Evolutionary conservation across 2,888 invertebrate species (phyloP).

Genomic region (Ophonus ardosiacus): DNA sequence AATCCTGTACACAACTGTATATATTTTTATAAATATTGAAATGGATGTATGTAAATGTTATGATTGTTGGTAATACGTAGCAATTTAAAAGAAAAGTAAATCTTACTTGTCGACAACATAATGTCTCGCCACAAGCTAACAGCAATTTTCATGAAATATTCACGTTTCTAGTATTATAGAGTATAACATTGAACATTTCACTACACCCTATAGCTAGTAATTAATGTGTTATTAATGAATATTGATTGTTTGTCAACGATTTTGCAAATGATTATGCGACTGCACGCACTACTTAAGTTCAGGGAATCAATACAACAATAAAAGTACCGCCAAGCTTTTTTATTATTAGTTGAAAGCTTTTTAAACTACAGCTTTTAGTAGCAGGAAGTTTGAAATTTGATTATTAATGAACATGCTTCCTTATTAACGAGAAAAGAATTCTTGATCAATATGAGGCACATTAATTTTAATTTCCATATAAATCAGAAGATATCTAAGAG

Average conservation of each 20-base stretch:
- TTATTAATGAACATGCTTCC: background rate
- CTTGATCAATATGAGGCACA: slow-evolving; percentile 10
- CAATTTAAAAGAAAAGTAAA: background rate
- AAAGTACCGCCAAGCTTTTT: background rate
- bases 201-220: background rate
- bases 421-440: background rate
- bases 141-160: slow-evolving; percentile 5
- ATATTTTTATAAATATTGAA: too few species aligned
- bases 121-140: background rate
- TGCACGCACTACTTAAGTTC: slow-evolving; percentile 1
- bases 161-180: background rate
- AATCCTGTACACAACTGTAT: too few species aligned
- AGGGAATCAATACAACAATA: background rate
- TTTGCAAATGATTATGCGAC: slow-evolving; percentile 30
- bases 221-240: slow-evolving; percentile 37
- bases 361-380: background rate
- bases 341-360: background rate
- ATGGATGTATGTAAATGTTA: too few species aligned
- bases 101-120: background rate
- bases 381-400: background rate
- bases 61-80: background rate
- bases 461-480: slow-evolving; percentile 28
- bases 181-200: background rate
- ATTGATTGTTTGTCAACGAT: slow-evolving; percentile 33
- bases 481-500: slow-evolving; percentile 10